phyloP scores from a whole-genome alignment of 2,888 invertebrate species.

The Phalera bucephala region DNA sequence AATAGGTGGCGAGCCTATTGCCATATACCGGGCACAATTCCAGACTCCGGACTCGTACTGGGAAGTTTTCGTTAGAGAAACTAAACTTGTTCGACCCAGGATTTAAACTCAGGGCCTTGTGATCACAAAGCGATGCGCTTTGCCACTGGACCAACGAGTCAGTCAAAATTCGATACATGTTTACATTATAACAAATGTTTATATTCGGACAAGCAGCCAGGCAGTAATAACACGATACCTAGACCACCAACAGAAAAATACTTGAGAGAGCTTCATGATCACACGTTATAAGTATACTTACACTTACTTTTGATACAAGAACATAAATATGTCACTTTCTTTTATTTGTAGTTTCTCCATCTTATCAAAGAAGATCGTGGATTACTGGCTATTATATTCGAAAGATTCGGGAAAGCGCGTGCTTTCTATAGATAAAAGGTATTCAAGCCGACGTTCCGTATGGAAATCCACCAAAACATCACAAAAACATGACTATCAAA shows the following conservation, averaged over 20 bases:
- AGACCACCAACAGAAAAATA: background rate
- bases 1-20: too few species aligned
- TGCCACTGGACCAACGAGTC: too few species aligned
- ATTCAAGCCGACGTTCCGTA: background rate
- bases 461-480: conserved; percentile 2
- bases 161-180: too few species aligned
- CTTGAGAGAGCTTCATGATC: background rate
- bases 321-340: conserved; percentile 1
- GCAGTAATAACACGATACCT: background rate
- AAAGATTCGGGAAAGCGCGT: background rate
- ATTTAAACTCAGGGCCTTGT: too few species aligned
- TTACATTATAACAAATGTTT: background rate
- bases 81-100: too few species aligned
- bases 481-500: background rate
- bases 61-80: too few species aligned
- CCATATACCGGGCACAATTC: too few species aligned
- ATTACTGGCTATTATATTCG: background rate
- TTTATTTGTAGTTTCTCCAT: background rate
- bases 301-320: background rate
- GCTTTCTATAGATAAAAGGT: background rate
- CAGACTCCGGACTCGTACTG: too few species aligned
- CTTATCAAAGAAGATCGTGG: background rate
- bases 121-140: too few species aligned
- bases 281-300: background rate
- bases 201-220: background rate